Evolutionary conservation across 2,888 invertebrate species (phyloP).

Genomic region (Phyllotreta striolata): DNA sequence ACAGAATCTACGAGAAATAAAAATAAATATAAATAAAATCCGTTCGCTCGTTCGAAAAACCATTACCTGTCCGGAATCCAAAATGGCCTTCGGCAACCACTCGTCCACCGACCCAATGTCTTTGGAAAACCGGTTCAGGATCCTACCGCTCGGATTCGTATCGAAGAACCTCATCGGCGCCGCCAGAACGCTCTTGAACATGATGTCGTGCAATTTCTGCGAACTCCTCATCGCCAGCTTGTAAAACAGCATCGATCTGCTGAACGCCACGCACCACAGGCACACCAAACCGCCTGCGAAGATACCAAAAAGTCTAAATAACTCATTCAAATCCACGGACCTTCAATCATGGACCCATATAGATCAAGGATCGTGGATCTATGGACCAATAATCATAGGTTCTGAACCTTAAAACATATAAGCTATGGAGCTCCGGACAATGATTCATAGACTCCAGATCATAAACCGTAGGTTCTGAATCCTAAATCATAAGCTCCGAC

Average conservation of each 20-base stretch:
- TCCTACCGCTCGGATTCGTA: conserved; percentile 81
- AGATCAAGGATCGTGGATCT: too few species aligned
- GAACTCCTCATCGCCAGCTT: conserved; percentile 71
- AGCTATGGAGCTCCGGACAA: too few species aligned
- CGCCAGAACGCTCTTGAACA: conserved; percentile 70
- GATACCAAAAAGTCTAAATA: background rate
- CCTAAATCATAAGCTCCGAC: too few species aligned
- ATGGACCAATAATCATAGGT: too few species aligned
- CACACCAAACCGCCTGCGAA: conserved; percentile 23
- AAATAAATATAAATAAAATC: conserved; percentile 22
- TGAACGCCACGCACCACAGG: conserved; percentile 65
- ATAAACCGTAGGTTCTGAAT: too few species aligned
- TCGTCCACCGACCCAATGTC: conserved; percentile 85
- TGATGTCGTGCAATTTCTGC: conserved; percentile 72
- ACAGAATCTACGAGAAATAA: conserved; percentile 58
- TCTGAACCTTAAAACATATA: too few species aligned
- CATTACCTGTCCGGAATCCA: conserved; percentile 67
- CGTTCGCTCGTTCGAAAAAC: background rate
- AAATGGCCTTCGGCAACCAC: conserved; percentile 70
- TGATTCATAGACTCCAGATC: too few species aligned
- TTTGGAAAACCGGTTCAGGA: conserved; percentile 83
- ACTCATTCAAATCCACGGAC: background rate
- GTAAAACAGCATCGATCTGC: conserved; percentile 72
- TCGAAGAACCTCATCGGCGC: conserved; percentile 80
- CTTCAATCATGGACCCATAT: too few species aligned